Evolutionary conservation across 2,113 vertebrate genomes (phyloP), one percentile per base, ranked within the genome.

Genomic region (Piaya cayana): DNA sequence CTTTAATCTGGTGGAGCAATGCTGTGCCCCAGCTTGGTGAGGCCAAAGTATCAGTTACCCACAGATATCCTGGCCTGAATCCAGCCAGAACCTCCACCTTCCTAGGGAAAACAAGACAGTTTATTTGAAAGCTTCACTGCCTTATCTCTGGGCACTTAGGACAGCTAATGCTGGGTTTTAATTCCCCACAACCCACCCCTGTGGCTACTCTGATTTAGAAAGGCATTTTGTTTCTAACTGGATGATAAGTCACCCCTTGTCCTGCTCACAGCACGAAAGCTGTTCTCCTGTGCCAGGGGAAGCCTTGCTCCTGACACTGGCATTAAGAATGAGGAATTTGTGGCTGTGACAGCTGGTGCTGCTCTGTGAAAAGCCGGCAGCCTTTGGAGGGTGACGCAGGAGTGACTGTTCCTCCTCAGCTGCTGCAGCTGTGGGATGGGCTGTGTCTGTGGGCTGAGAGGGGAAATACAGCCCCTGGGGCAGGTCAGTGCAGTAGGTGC

Each of bases 311-410:
- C 45, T 45, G 81, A 70, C 0, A 6, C 11, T n/a, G 45, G 43
- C 26, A 11, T 42, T 36, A 22, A 42, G 69, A 82, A 83, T 26
- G 36, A 87, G 74, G 17, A 36, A 64, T 56, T 64, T 84, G 58
- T 0, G 0, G 16, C 77, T 78, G 5, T 17, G 16, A 13, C 15
- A 30, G 39, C 49, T 21, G 22, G 16, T 0, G 0, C 19, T 42
- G 58, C 30, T 17, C 52, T 89, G n/a, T 0, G 0, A 58, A 76
- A 59, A 1, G 1, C 32, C 1, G 0, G 29, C 56, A 63, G 55
- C 29, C 27, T 16, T 16, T 1, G 1, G 42, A 21, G 15, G 13
- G 26, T n/a, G 32, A 78, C 1, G 2, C 2, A 8, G 32, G 15
- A 25, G 23, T 30, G 77, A 60, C n/a, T 76, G 0, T 0, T n/a